phyloP scores from a whole-genome alignment of 2,113 vertebrate genomes.

The Clarias gariepinus region DNA sequence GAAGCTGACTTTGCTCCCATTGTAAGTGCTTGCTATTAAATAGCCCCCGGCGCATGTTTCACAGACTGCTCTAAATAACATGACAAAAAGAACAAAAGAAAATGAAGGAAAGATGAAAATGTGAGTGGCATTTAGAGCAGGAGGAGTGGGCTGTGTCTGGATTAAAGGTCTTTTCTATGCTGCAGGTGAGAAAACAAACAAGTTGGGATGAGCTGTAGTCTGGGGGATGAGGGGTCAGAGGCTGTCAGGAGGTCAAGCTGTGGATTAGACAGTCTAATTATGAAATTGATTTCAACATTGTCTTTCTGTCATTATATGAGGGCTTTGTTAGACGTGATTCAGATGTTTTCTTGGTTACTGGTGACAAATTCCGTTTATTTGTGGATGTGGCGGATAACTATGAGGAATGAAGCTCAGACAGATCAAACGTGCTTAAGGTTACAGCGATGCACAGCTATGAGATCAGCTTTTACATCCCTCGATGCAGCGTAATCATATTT shows the following conservation, averaged over 20 bases:
- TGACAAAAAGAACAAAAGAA: not conserved
- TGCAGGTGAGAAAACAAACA: conserved; percentile 47
- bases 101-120: not conserved
- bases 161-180: conserved; percentile 28
- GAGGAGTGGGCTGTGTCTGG: not conserved
- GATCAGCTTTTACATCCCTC: not conserved
- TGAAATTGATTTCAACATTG: not conserved
- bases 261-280: conserved; percentile 22
- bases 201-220: conserved; percentile 29
- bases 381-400: not conserved
- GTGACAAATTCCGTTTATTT: not conserved
- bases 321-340: not conserved
- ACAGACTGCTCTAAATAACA: not conserved
- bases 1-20: not conserved
- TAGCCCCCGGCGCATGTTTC: not conserved
- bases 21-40: not conserved
- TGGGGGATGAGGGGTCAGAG: not conserved
- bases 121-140: not conserved
- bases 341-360: not conserved
- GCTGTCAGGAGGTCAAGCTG: not conserved
- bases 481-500: not conserved
- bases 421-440: not conserved
- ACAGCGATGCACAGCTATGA: not conserved
- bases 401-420: not conserved
- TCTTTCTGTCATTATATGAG: not conserved